These are phyloP conservation scores for Poecilobothrus nobilitatus DNA, from an alignment of 2,888 invertebrate species.

Conservation along the genomic window DNA sequence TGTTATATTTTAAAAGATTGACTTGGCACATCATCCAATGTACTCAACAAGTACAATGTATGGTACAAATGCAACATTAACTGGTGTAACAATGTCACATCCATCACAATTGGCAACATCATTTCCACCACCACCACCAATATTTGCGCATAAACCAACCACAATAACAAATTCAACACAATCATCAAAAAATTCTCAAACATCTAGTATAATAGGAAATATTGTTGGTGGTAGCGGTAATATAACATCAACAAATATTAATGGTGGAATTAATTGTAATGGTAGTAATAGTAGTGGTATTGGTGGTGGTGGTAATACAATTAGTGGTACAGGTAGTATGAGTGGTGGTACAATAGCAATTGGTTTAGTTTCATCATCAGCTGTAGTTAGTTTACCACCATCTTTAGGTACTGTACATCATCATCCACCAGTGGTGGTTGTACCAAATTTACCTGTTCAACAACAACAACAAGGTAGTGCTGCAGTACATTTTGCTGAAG, in stretches of 20 bases:
- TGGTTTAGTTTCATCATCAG: slow-evolving; percentile 13
- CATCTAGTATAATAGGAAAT: not conserved
- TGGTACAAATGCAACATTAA: slow-evolving; percentile 37
- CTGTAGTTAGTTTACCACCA: slow-evolving; percentile 2
- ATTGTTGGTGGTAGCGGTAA: not conserved
- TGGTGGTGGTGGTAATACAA: slow-evolving; percentile 28
- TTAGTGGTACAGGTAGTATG: slow-evolving; percentile 15
- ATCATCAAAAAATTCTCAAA: slow-evolving; percentile 16
- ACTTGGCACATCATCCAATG: slow-evolving; percentile 44
- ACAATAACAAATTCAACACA: slow-evolving; percentile 25
- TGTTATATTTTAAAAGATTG: slow-evolving; percentile 30
- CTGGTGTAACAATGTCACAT: slow-evolving; percentile 45
- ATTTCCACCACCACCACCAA: slow-evolving; percentile 37
- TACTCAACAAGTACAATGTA: slow-evolving; percentile 44
- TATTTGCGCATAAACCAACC: slow-evolving; percentile 36
- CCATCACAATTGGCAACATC: slow-evolving; percentile 44
- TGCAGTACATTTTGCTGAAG: slow-evolving; percentile 25
- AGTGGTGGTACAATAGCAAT: slow-evolving; percentile 9
- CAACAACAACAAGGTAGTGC: slow-evolving; percentile 24
- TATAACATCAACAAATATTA: slow-evolving; percentile 17
- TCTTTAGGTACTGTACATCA: not conserved
- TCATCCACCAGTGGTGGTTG: slow-evolving; percentile 8
- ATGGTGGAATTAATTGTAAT: slow-evolving; percentile 20
- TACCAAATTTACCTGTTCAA: not conserved
- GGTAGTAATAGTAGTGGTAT: slow-evolving; percentile 23